Percentiles rank a stretch among this genome's conserved stretches.
phyloP scores from a whole-genome alignment of 1,140 invertebrate species.

The Megalonaias nervosa region DNA sequence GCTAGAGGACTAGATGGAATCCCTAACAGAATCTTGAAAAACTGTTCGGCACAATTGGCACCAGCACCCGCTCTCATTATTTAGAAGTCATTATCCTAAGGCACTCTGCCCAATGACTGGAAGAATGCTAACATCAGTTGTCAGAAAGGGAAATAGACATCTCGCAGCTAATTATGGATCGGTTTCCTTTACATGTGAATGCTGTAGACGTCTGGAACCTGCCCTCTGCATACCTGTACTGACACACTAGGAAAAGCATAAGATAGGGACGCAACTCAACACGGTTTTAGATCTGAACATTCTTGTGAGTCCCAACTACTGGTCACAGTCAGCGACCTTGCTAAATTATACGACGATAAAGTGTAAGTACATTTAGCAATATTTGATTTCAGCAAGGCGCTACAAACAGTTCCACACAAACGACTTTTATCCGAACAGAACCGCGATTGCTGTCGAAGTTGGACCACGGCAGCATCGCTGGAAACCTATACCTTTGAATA shows the following conservation, averaged over 20 bases:
- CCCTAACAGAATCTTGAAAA: conserved; percentile 4
- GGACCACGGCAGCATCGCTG: too few species aligned
- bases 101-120: background rate
- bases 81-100: conserved; percentile 3
- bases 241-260: conserved; percentile 9
- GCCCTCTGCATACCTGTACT: conserved; percentile 3
- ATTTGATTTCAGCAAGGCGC: too few species aligned
- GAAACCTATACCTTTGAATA: too few species aligned
- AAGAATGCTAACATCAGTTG: conserved; percentile 3
- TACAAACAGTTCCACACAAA: too few species aligned
- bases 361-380: too few species aligned
- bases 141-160: conserved; percentile 6
- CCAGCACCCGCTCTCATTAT: conserved; percentile 2
- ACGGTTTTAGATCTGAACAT: conserved; percentile 14
- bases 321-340: too few species aligned
- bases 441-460: too few species aligned
- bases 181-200: conserved; percentile 8
- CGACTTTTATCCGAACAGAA: too few species aligned
- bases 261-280: conserved; percentile 13
- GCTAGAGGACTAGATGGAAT: conserved; percentile 7
- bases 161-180: conserved; percentile 12
- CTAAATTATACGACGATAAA: too few species aligned
- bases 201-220: conserved; percentile 19
- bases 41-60: conserved; percentile 1
- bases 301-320: conserved; percentile 29